Percentiles rank a stretch among this genome's conserved stretches.
These are phyloP conservation scores for Dioctria linearis DNA, from an alignment of 2,888 invertebrate species.

Conservation along the genomic window DNA sequence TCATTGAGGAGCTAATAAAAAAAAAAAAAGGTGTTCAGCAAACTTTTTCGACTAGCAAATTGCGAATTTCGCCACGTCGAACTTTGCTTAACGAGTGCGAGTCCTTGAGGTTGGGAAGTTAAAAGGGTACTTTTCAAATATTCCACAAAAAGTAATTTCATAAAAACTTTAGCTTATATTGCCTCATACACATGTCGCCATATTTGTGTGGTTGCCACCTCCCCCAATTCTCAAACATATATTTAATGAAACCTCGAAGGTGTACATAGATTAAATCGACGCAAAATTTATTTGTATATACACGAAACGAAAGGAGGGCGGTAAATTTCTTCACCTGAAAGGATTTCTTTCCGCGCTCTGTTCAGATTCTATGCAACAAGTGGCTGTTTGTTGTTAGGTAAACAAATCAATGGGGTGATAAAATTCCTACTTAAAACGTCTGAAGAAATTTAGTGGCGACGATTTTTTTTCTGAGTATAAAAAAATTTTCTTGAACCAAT, in stretches of 20 bases:
- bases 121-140: background rate
- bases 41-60: background rate
- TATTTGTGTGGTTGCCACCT: background rate
- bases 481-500: no score
- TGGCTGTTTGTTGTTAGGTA: background rate
- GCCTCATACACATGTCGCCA: background rate
- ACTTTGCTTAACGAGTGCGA: no score
- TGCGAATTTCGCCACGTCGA: background rate
- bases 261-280: background rate
- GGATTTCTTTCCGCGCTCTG: background rate
- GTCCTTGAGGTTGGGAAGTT: background rate
- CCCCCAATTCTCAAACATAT: background rate
- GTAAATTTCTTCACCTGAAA: background rate
- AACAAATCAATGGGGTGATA: background rate
- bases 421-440: background rate
- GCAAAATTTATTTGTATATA: background rate
- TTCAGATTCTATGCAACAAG: background rate
- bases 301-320: background rate
- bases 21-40: background rate
- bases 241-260: background rate
- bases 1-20: background rate
- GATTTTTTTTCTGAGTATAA: no score
- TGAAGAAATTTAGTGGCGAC: no score
- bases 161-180: background rate
- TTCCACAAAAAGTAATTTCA: background rate